Percentiles rank a stretch among this genome's conserved stretches.
Evolutionary conservation across 1,140 invertebrate species (phyloP).

Genomic region (Hylaeus volcanicus): DNA sequence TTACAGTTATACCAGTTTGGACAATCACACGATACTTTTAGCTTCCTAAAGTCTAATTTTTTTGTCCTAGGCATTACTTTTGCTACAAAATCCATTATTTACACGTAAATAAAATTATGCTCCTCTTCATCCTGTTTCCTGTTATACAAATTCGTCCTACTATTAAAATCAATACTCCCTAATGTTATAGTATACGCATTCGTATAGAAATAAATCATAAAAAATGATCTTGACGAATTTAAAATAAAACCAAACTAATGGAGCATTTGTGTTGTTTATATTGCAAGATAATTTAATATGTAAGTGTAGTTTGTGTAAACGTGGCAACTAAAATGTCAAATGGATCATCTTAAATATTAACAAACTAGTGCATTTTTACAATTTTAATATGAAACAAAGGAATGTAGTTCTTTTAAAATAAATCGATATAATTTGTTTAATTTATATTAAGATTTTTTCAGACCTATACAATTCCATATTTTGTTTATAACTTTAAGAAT

Average conservation of each 20-base stretch:
- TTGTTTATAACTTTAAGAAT: background rate
- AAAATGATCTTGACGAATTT: background rate
- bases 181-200: background rate
- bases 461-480: conserved; percentile 35
- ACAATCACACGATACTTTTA: background rate
- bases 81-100: conserved; percentile 9
- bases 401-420: conserved; percentile 10
- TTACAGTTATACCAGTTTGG: background rate
- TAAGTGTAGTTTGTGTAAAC: conserved; percentile 6
- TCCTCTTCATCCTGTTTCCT: background rate
- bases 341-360: conserved; percentile 16
- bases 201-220: conserved; percentile 12
- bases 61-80: conserved; percentile 14
- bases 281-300: background rate
- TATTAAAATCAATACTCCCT: background rate
- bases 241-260: background rate
- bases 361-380: background rate
- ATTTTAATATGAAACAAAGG: conserved; percentile 17
- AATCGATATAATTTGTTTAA: conserved; percentile 1
- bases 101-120: background rate
- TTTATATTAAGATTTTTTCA: background rate
- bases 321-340: background rate
- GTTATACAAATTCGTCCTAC: background rate
- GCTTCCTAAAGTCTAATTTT: background rate
- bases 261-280: conserved; percentile 2